A percentile compares a stretch with the other conserved stretches of the same genome.
Evolutionary conservation across 2,113 vertebrate species (phyloP).

Genomic region (Antechinus stuartii): DNA sequence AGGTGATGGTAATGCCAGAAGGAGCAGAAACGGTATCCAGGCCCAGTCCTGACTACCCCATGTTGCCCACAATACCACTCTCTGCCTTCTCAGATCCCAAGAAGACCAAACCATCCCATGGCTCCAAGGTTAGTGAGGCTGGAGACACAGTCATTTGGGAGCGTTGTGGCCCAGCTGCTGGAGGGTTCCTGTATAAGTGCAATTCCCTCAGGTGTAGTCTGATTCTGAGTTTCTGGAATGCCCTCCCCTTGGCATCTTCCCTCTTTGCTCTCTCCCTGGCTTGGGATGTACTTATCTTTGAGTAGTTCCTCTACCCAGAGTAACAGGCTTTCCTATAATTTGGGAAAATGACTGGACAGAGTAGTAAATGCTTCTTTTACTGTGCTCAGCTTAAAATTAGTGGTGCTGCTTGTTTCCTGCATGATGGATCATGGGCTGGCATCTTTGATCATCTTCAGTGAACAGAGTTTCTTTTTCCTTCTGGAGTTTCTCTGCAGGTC

Average conservation of each 20-base stretch:
- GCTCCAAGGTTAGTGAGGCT: conserved; percentile 93
- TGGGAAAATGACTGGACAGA: background rate
- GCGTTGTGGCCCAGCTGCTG: conserved; percentile 53
- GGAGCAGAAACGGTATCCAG: conserved; percentile 94
- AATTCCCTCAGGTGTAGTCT: conserved; percentile 29
- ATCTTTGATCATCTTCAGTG: background rate
- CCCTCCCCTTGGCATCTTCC: conserved; percentile 46
- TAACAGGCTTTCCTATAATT: background rate
- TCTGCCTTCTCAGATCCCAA: conserved; percentile 99
- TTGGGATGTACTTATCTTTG: background rate
- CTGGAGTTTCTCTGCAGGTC: background rate
- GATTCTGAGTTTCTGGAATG: conserved; percentile 42
- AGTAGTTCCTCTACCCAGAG: conserved; percentile 1
- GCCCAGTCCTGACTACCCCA: conserved; percentile 97
- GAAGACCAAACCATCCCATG: conserved; percentile 96
- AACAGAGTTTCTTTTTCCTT: background rate
- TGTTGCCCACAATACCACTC: conserved; percentile 98
- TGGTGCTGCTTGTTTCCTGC: background rate
- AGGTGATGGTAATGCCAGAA: conserved; percentile 99
- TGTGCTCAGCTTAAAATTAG: conserved; percentile 49
- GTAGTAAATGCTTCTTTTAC: background rate
- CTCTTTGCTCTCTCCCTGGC: conserved; percentile 30
- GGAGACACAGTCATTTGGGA: conserved; percentile 68
- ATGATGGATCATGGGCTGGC: background rate
- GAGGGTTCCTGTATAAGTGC: conserved; percentile 49